Evolutionary conservation across 1,140 invertebrate species (phyloP).

Genomic region (Mizuhopecten yessoensis): DNA sequence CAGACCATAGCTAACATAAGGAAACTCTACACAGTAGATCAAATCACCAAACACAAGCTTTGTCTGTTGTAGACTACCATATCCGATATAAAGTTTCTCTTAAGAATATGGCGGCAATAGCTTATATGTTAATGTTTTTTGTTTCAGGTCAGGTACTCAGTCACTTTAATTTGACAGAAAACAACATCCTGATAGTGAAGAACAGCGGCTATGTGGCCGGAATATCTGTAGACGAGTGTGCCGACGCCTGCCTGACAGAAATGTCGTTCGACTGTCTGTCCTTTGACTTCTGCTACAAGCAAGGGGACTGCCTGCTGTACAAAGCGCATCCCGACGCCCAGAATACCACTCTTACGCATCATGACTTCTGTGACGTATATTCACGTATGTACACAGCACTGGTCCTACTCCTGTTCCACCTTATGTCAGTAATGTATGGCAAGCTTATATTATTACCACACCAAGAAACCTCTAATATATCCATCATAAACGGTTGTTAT

Average conservation of each 20-base stretch:
- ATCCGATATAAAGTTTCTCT: no score
- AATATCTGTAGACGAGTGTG: constrained; percentile 72
- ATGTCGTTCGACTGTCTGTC: constrained; percentile 64
- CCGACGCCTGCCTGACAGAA: constrained; percentile 59
- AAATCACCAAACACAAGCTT: no score
- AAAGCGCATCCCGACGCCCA: constrained; percentile 54
- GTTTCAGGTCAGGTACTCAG: constrained; percentile 54
- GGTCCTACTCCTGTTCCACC: not conserved
- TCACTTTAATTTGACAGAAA: constrained; percentile 56
- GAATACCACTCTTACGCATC: not conserved
- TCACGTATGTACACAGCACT: constrained; percentile 54
- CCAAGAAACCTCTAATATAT: no score
- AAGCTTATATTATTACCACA: no score
- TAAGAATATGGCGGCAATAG: no score
- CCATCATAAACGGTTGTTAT: no score
- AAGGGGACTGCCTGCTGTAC: constrained; percentile 66
- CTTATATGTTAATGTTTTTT: no score
- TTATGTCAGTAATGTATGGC: no score
- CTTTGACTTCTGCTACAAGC: constrained; percentile 69
- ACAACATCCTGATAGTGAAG: constrained; percentile 43
- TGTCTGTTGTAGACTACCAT: no score
- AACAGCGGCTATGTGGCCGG: constrained; percentile 43
- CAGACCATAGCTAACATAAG: no score
- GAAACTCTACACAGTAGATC: no score
- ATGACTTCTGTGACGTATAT: constrained; percentile 66